Evolutionary conservation across 2,797 vertebrate genomes (phyloP), one percentile per base, ranked within the genome.

Genomic region (Rhodeus uyekii): DNA sequence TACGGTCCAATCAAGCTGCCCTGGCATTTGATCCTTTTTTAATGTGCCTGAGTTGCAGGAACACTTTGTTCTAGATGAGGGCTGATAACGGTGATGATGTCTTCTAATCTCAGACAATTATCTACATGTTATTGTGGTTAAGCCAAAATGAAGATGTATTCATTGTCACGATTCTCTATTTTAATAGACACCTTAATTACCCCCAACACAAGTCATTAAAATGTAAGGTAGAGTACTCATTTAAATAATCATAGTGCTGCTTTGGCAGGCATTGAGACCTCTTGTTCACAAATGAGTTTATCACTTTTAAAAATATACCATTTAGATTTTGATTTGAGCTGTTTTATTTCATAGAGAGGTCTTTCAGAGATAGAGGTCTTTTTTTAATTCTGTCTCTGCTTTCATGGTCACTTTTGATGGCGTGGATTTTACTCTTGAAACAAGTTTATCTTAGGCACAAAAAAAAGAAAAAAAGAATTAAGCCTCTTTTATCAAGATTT

Each of bases 241-340:
- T 82, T 82, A 61, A 82, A 82, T 82, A 82, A 82, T 82, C 80
- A 82, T 68, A 55, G 72, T 55, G 80, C 71, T 65, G 95, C 95
- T 94, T 93, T 95, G 94, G 94, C 94, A 96, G 61, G 34, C 80
- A 55, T 53, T 32, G 63, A 75, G 80, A 75, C 34, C 44, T n/a
- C 60, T 65, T 50, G 69, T 82, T 82, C 36, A 81, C 16, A 74
- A 36, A 12, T 19, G 42, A 63, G 53, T 63, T 76, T 39, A 76
- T 63, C 58, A 76, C 38, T 63, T 95, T 95, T 95, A 94, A 94
- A 96, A 96, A 95, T 81, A 83, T 39, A 78, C 8, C 42, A 38
- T 48, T 60, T 46, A 58, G 29, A 69, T 61, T 83, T 83, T 46
- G n/a, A 27, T 60, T 73, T 50, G 10, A 75, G 69, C 32, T 78